Base-by-base conservation (phyloP, 2,888 invertebrate species). In the Ctenicera cuprea region DNA sequence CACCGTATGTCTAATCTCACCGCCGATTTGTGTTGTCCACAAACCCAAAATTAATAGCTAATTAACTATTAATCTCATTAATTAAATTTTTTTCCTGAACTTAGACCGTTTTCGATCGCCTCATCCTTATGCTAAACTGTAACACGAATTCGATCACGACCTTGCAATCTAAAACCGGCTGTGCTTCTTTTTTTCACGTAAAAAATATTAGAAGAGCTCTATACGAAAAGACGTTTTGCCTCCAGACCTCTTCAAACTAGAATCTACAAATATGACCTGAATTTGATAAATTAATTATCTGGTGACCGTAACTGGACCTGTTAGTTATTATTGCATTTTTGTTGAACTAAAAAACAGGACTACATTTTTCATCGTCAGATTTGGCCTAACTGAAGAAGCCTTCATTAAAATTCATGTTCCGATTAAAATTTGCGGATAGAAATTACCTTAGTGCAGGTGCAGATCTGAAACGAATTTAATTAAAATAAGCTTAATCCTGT, bases 271-370 rank as follows among this genome's bases (percentile, higher is more conserved):
- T 38, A 59, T 59, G 38, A 59, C 59, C 59, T 38, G 59, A 59
- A 59, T 59, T 59, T 59, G 59, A 59, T 59, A 59, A 59, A 59
- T 59, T 59, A 59, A 59, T 38, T 33, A 59, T 18, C 20, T 20
- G 14, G 18, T 20, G 16, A 33, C 18, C 26, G 33, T 38, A 59
- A 59, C 59, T 38, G 59, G 38, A 59, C 59, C 38, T 30, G 30
- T 59, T 37, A 38, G 18, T 59, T 33, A 59, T 26, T 30, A 38
- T 50, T 50, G 50, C 50, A 50, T 20, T 50, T 50, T 22, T 22
- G 20, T 22, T 22, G 18, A 41, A 14, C 33, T 41, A n/a, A 1
- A 38, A 41, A 41, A 50, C 50, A 50, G 50, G 22, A 48, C n/a
- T n/a, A 3, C 20, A 50, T 20, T 22, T 22, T 50, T 50, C 50